A percentile compares a stretch with the other conserved stretches of the same genome.
Evolutionary conservation across 2,888 invertebrate genomes (phyloP).

Genomic region (Volucella inflata): DNA sequence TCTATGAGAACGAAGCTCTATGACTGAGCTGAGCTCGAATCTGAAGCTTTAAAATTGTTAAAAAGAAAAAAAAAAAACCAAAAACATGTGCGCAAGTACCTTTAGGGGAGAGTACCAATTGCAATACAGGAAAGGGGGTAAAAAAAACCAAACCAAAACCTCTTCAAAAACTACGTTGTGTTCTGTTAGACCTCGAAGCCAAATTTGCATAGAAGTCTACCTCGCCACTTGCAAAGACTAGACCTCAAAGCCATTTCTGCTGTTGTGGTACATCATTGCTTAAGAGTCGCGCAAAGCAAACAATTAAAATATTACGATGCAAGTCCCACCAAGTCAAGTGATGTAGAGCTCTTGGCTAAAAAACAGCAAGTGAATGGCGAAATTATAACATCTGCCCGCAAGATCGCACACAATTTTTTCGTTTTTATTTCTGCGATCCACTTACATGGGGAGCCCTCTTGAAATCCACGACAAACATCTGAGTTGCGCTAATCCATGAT

Average conservation of each 20-base stretch:
- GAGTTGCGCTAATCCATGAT: constrained; percentile 1
- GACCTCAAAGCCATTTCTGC: constrained; percentile 13
- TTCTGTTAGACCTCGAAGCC: constrained; percentile 43
- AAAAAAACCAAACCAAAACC: constrained; percentile 24
- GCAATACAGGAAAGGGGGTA: constrained; percentile 41
- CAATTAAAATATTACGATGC: constrained; percentile 70
- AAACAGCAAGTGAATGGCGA: constrained; percentile 8
- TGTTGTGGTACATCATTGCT: constrained; percentile 40
- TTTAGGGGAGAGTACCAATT: constrained; percentile 17
- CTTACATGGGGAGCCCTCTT: neutral
- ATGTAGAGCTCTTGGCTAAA: neutral
- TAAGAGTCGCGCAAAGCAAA: constrained; percentile 70
- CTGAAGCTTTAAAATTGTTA: constrained; percentile 59
- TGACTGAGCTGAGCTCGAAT: too few relatives aligned
- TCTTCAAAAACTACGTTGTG: constrained; percentile 67
- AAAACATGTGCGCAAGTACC: constrained; percentile 11
- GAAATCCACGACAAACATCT: constrained; percentile 22
- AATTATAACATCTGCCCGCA: constrained; percentile 54
- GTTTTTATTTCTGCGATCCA: constrained; percentile 14
- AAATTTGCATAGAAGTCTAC: constrained; percentile 73
- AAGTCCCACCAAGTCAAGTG: constrained; percentile 44
- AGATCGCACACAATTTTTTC: neutral
- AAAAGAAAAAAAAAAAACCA: constrained; percentile 14
- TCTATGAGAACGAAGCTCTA: constrained; percentile 67
- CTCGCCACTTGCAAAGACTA: constrained; percentile 17